Percentiles rank a stretch among this genome's conserved stretches.
phyloP scores from a whole-genome alignment of 37 sponge, comb jelly and placozoan genomes.

The Crambe crambe region DNA sequence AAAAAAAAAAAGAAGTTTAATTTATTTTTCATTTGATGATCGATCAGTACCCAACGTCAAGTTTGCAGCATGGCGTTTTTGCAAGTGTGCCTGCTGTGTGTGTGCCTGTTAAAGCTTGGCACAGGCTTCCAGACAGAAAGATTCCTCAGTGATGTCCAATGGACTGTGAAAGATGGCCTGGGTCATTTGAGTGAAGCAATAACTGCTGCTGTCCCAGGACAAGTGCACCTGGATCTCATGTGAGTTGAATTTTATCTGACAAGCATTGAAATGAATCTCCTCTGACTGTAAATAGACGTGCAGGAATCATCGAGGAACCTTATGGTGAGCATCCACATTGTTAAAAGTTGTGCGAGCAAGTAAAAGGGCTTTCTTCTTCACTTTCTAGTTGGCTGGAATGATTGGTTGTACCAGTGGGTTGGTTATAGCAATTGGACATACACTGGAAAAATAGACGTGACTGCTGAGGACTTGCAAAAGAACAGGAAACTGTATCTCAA shows the following conservation, averaged over 20 bases:
- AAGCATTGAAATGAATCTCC: not conserved
- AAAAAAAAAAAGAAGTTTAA: no score
- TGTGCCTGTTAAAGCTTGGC: not conserved
- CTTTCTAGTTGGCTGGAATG: slow-evolving; percentile 69
- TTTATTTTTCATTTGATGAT: not conserved
- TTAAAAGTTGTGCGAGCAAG: not conserved
- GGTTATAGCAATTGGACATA: slow-evolving; percentile 69
- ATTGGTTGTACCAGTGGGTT: slow-evolving; percentile 66
- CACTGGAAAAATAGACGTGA: not conserved
- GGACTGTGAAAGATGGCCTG: slow-evolving; percentile 38
- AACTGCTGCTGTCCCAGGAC: slow-evolving; percentile 76
- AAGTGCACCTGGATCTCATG: slow-evolving; percentile 79
- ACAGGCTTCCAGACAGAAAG: slow-evolving; percentile 32
- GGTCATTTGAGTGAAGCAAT: slow-evolving; percentile 39
- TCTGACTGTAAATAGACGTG: slow-evolving; percentile 23
- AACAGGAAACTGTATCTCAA: slow-evolving; percentile 57
- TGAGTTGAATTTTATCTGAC: slow-evolving; percentile 3
- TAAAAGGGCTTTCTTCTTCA: not conserved
- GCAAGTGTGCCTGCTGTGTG: not conserved
- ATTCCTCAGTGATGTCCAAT: slow-evolving; percentile 43
- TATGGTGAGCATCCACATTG: slow-evolving; percentile 61
- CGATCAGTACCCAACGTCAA: not conserved
- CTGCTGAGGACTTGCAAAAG: slow-evolving; percentile 4
- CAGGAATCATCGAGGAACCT: slow-evolving; percentile 75
- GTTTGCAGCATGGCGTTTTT: no score